phyloP scores from a whole-genome alignment of 2,888 invertebrate species.

The Aleiodes alternator region DNA sequence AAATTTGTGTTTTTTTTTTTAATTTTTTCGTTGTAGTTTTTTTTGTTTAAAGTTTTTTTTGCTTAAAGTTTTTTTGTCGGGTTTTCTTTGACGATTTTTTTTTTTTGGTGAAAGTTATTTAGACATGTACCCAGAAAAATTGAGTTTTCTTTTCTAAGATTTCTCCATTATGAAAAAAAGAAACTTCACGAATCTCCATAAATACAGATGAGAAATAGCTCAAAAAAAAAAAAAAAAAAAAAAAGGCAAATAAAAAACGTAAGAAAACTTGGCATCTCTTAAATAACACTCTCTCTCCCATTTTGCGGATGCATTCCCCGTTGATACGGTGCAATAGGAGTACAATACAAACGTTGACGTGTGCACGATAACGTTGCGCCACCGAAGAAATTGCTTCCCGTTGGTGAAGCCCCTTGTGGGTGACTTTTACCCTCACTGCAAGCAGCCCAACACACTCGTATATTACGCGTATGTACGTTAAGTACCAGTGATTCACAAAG shows the following conservation, averaged over 20 bases:
- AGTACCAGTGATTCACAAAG: neutral
- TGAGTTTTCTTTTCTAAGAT: neutral
- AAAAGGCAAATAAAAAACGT: neutral
- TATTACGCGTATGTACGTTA: too few relatives aligned
- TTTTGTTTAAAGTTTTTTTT: too few relatives aligned
- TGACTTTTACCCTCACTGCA: conserved; percentile 43
- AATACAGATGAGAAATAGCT: too few relatives aligned
- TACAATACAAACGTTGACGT: conserved; percentile 51
- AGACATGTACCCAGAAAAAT: too few relatives aligned
- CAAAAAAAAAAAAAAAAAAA: neutral
- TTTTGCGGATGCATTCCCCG: conserved; percentile 38
- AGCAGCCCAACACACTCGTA: neutral
- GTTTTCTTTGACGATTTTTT: too few relatives aligned
- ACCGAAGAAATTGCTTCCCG: conserved; percentile 53
- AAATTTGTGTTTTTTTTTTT: too few relatives aligned
- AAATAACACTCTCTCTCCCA: conserved; percentile 1
- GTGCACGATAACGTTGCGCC: conserved; percentile 51
- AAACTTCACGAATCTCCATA: neutral
- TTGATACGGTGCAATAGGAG: conserved; percentile 44
- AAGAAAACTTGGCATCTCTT: conserved; percentile 2
- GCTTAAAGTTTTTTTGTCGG: too few relatives aligned
- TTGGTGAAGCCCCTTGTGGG: conserved; percentile 36
- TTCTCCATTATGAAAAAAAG: neutral
- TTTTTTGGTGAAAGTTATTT: too few relatives aligned
- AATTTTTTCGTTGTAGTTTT: too few relatives aligned